phyloP scores from a whole-genome alignment of 2,888 invertebrate species.

The Habroteleia sp. region DNA sequence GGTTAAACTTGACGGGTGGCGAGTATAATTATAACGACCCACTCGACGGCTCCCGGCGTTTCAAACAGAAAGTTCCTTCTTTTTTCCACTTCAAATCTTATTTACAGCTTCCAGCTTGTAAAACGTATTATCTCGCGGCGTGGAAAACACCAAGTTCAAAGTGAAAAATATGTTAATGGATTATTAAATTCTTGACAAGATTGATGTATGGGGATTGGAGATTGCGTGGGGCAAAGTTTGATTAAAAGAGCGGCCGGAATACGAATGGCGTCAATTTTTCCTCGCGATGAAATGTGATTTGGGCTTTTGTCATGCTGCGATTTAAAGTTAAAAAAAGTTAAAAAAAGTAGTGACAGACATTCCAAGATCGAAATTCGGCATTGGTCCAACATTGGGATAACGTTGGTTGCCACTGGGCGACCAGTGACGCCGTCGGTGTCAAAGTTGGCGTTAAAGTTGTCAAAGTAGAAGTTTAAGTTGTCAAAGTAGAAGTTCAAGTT shows the following conservation, averaged over 20 bases:
- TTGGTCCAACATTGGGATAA: too few relatives aligned
- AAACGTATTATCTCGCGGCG: background rate
- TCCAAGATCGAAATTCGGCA: too few relatives aligned
- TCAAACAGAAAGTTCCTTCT: conserved; percentile 25
- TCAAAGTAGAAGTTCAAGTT: too few relatives aligned
- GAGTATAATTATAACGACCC: conserved; percentile 31
- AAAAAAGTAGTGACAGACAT: too few relatives aligned
- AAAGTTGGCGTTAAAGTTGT: too few relatives aligned
- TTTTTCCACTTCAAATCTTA: conserved; percentile 13
- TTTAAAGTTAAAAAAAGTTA: too few relatives aligned
- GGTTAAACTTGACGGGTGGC: conserved; percentile 23
- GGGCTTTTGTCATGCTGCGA: conserved; percentile 1
- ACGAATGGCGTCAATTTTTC: conserved; percentile 29
- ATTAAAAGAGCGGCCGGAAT: conserved; percentile 26
- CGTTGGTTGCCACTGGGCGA: too few relatives aligned
- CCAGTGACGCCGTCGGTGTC: too few relatives aligned
- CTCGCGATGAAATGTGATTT: conserved; percentile 16
- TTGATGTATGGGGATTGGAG: conserved; percentile 22
- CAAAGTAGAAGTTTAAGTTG: too few relatives aligned
- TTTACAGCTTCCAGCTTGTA: conserved; percentile 11
- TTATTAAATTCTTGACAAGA: conserved; percentile 29
- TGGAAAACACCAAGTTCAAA: conserved; percentile 19
- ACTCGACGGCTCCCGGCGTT: conserved; percentile 27
- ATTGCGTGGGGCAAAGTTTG: conserved; percentile 20
- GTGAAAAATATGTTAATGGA: conserved; percentile 43